Percentiles rank a stretch among this genome's conserved stretches.
These are phyloP conservation scores for Lissocephala sabroskyi DNA, from an alignment of 2,888 invertebrate genomes.

Conservation along the genomic window DNA sequence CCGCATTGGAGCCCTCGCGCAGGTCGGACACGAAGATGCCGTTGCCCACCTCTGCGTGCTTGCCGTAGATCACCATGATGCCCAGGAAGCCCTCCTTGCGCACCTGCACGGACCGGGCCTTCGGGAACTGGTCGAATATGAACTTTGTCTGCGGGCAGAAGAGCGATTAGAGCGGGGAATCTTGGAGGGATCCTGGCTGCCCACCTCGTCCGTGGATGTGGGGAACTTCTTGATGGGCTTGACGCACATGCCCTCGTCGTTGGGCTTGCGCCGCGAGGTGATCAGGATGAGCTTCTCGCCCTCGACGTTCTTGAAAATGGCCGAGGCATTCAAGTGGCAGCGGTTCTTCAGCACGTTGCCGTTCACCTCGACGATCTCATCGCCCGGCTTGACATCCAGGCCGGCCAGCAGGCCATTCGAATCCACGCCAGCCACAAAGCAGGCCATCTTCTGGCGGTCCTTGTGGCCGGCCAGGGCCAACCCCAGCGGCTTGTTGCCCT, in stretches of 20 bases:
- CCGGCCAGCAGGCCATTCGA: slow-evolving; percentile 87
- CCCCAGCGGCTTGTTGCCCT: slow-evolving; percentile 86
- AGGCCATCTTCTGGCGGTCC: slow-evolving; percentile 95
- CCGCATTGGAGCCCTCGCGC: slow-evolving; percentile 90
- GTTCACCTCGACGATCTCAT: slow-evolving; percentile 97
- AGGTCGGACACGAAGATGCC: slow-evolving; percentile 95
- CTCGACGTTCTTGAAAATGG: slow-evolving; percentile 92
- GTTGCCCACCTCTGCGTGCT: slow-evolving; percentile 91
- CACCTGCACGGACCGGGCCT: slow-evolving; percentile 80
- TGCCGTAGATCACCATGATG: slow-evolving; percentile 96
- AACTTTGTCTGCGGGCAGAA: slow-evolving; percentile 66
- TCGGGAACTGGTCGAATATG: slow-evolving; percentile 74
- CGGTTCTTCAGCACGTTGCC: slow-evolving; percentile 93
- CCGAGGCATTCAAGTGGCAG: slow-evolving; percentile 96
- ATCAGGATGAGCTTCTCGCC: slow-evolving; percentile 89
- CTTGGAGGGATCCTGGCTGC: too few relatives aligned
- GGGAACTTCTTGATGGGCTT: slow-evolving; percentile 91
- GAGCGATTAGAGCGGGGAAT: too few relatives aligned
- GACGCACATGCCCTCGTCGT: slow-evolving; percentile 83
- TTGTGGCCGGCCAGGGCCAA: slow-evolving; percentile 95
- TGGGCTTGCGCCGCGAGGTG: slow-evolving; percentile 65
- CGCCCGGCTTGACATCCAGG: slow-evolving; percentile 88
- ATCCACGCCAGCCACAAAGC: slow-evolving; percentile 96
- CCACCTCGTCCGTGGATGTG: slow-evolving; percentile 86
- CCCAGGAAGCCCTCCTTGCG: slow-evolving; percentile 87